Conservation (phyloP, 2,888 invertebrate species). For the Prosapia bicincta region DNA sequence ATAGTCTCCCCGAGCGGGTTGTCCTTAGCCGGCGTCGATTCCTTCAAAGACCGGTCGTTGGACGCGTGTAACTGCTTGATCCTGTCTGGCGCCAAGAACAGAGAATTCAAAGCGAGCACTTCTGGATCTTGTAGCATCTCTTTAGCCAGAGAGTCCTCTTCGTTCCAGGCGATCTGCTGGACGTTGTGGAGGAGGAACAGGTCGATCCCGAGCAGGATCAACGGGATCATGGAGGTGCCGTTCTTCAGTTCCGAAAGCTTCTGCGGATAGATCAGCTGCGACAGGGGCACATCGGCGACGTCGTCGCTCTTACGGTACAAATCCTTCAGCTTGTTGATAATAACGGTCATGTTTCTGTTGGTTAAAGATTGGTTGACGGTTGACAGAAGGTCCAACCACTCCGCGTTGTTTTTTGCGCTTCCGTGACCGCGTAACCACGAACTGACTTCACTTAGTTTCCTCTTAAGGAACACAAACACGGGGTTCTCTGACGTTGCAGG, state of each 20-base stretch:
- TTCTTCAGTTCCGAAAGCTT: constrained; percentile 45
- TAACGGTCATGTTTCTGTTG: constrained; percentile 51
- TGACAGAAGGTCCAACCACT: constrained; percentile 45
- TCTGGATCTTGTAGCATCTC: constrained; percentile 54
- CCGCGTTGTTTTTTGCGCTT: constrained; percentile 28
- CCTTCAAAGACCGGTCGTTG: constrained; percentile 29
- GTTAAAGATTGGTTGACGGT: constrained; percentile 54
- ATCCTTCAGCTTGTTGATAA: constrained; percentile 52
- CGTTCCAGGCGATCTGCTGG: constrained; percentile 56
- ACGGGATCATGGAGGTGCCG: constrained; percentile 53
- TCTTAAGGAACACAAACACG: constrained; percentile 52
- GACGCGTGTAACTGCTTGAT: constrained; percentile 47
- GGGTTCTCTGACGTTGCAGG: constrained; percentile 45
- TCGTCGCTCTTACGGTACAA: constrained; percentile 51
- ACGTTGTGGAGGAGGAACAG: constrained; percentile 56
- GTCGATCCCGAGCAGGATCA: constrained; percentile 56
- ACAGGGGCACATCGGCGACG: constrained; percentile 43
- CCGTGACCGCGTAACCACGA: constrained; percentile 51
- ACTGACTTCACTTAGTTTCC: constrained; percentile 53
- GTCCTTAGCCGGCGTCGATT: not conserved
- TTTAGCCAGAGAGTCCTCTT: constrained; percentile 49
- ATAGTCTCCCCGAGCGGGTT: constrained; percentile 51
- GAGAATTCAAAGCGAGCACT: constrained; percentile 55
- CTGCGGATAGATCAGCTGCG: constrained; percentile 34
- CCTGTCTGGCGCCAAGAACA: constrained; percentile 53